Percentiles rank a stretch among this genome's conserved stretches.
Evolutionary conservation across 2,888 invertebrate genomes (phyloP).

Genomic region (Diarsia rubi): DNA sequence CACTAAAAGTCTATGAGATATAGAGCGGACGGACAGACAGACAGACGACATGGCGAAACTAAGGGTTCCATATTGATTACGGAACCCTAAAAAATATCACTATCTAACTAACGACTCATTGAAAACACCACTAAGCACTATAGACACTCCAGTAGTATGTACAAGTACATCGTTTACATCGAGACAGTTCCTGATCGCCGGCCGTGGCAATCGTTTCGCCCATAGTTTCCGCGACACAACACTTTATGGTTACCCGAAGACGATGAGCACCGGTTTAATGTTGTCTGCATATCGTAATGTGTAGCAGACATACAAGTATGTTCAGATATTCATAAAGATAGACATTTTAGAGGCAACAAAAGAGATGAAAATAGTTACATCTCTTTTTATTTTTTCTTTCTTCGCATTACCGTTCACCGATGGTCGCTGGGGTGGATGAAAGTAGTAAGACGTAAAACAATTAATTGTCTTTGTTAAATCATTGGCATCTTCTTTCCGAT

Average conservation of each 20-base stretch:
- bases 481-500: not conserved
- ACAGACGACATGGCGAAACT: no score
- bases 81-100: not conserved
- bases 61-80: no score
- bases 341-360: conserved; percentile 26
- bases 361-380: not conserved
- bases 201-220: conserved; percentile 39
- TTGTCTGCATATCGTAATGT: conserved; percentile 60
- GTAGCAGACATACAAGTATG: conserved; percentile 24
- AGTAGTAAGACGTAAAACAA: conserved; percentile 3
- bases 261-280: conserved; percentile 71
- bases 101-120: not conserved
- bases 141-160: not conserved
- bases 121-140: not conserved
- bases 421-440: not conserved
- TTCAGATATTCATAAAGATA: not conserved
- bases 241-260: conserved; percentile 80
- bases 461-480: conserved; percentile 18
- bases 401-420: not conserved
- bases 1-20: no score
- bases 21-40: no score
- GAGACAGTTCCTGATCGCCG: conserved; percentile 35
- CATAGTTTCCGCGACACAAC: conserved; percentile 84
- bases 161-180: conserved; percentile 43
- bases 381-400: not conserved